Evolutionary conservation across 2,888 invertebrate species (phyloP), one percentile per base, ranked within the genome.

Genomic region (Acanthosepion pharaonis): DNA sequence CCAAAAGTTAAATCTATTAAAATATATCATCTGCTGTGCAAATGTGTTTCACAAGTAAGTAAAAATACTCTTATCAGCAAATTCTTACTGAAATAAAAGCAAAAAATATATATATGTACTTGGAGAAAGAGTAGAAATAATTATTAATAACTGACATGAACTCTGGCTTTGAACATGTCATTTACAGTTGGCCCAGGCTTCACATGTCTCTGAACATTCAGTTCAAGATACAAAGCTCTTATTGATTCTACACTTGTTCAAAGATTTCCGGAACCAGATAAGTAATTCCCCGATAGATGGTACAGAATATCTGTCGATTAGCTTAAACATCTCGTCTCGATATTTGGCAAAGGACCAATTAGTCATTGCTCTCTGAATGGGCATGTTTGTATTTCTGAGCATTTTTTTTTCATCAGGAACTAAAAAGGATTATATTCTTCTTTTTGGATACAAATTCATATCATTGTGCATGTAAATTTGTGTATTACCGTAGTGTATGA

Each of bases 151-250:
- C 78, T 23, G 33, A 78, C 78, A 33, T 78, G 78, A 78, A 78
- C 78, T 78, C 78, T 78, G 78, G 78, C 78, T 78, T 78, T 78
- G 78, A 78, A 78, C n/a, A 33, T n/a, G 78, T 78, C 78, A 78
- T 78, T 78, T 78, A 33, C 78, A 78, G 78, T 78, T 78, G 78
- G 78, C 78, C 33, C 78, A 33, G 78, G n/a, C 78, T 78, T 78
- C 78, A 78, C 78, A 78, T 78, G 78, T 78, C 78, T n/a, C 78
- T 78, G 78, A 78, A 78, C n/a, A 33, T 23, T 78, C 78, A 78
- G n/a, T 33, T 33, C 33, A 33, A 78, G 78, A 78, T 78, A 78
- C 78, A 78, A 78, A 33, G 78, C 33, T 78, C n/a, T 78, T 78
- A 78, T 78, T 78, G 78, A 78, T 78, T 78, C 78, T 78, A 78